These are phyloP conservation scores for Siniperca chuatsi DNA, from an alignment of 2,113 vertebrate species.

Conservation along the genomic window DNA sequence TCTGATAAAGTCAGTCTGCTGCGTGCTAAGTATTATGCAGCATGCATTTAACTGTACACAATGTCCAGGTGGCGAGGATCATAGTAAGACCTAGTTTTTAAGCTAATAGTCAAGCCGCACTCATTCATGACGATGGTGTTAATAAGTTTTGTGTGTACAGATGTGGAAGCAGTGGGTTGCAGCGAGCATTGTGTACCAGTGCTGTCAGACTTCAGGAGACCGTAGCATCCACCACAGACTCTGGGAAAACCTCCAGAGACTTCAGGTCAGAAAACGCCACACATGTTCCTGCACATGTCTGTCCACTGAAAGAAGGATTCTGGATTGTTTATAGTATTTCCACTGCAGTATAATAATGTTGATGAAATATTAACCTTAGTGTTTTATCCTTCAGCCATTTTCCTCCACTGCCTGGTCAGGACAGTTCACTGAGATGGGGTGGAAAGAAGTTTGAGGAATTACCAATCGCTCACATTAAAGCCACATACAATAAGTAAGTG, in stretches of 20 bases:
- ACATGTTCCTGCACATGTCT: neutral
- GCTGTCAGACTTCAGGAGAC: conserved; percentile 61
- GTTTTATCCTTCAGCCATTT: conserved; percentile 77
- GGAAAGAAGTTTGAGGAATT: conserved; percentile 92
- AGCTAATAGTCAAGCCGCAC: fast-evolving
- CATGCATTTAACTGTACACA: too few species aligned
- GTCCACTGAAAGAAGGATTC: neutral
- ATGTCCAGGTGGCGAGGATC: too few species aligned
- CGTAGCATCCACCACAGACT: neutral
- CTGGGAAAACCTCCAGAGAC: conserved; percentile 36
- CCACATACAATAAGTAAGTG: conserved; percentile 97
- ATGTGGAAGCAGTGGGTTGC: conserved; percentile 43
- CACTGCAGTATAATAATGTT: neutral
- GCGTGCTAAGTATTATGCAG: neutral
- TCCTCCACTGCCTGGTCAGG: conserved; percentile 87
- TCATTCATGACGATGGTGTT: neutral
- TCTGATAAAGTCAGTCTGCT: neutral
- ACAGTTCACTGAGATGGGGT: conserved; percentile 88
- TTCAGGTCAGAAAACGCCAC: conserved; percentile 72
- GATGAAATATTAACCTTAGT: neutral
- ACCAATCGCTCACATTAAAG: conserved; percentile 92
- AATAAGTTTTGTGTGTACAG: conserved; percentile 24
- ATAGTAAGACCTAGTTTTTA: neutral
- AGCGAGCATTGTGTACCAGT: conserved; percentile 65
- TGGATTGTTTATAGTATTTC: neutral